Evolutionary conservation across 2,113 vertebrate species (phyloP), one percentile per base, ranked within the genome.

Genomic region (Entelurus aequoreus): DNA sequence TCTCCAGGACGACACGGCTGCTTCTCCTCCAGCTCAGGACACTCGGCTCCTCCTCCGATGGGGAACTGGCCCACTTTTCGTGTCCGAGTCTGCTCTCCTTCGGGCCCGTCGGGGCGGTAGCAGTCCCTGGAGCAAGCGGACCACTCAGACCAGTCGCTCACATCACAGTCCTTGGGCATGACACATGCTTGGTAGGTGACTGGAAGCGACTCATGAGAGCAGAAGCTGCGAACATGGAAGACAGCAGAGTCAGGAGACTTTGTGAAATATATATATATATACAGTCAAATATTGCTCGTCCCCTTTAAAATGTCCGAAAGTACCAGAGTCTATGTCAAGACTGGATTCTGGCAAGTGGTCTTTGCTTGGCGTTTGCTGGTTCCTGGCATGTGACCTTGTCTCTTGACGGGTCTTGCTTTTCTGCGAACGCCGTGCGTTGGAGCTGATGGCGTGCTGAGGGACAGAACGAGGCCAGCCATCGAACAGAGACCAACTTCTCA

Each of bases 171-270:
- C 83, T 93, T 96, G 38, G 88, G 80, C 47, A 95, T 87, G 63
- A 98, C 93, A 10, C 97, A 99, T 56, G 95, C 94, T 82, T 97
- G 95, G 86, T 94, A 95, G 0, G 93, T 94, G 67, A 94, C 77
- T 1, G 95, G 97, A 47, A 96, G 66, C 7, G 85, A 91, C 46
- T 97, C 92, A 84, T 95, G 92, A 8, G 90, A 88, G 77, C 97
- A 99, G 65, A 94, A 88, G 76, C 97, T 99, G 88, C 0, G 70
- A 80, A 68, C 3, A n/a, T 53, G n/a, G 19, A 1, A 51, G n/a
- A 57, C 9, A 40, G 16, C 21, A 49, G 46, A 6, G 59, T 6
- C 21, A 16, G 36, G 13, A 16, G 19, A n/a, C 44, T 48, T 9
- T 28, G 28, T 21, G 48, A 49, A 6, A 28, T 28, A 28, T 28